A percentile compares a stretch with the other conserved stretches of the same genome.
Conservation (phyloP, 2,113 vertebrate species). For the Budorcas taxicolor region DNA sequence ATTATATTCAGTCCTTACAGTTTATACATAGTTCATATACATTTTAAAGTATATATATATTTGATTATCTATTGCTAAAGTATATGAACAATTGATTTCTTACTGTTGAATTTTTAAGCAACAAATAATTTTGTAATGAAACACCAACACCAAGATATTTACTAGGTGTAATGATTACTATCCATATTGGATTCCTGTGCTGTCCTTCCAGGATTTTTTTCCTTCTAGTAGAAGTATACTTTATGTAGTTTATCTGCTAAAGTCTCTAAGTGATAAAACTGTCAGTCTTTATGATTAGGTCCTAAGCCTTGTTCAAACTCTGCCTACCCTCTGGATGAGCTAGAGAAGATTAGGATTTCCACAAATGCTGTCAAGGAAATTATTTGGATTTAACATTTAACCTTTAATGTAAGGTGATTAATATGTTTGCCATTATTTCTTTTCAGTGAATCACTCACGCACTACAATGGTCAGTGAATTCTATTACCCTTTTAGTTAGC, state of each 20-base stretch:
- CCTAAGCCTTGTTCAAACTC: not conserved
- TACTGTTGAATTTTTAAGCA: not conserved
- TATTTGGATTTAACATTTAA: not conserved
- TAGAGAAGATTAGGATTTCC: not conserved
- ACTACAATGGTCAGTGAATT: not conserved
- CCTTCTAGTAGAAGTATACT: not conserved
- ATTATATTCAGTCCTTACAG: not conserved
- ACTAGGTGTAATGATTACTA: not conserved
- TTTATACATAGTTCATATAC: not conserved
- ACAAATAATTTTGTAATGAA: not conserved
- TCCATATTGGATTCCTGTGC: not conserved
- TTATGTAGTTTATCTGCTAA: not conserved
- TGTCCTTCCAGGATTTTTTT: not conserved
- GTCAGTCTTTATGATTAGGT: not conserved
- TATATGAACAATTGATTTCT: not conserved
- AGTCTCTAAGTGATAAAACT: not conserved
- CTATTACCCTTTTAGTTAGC: not conserved
- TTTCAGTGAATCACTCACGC: not conserved
- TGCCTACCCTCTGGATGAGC: not conserved
- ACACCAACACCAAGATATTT: not conserved
- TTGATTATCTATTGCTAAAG: not conserved
- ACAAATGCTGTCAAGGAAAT: not conserved
- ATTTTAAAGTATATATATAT: not conserved
- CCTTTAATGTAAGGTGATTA: not conserved
- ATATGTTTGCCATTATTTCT: not conserved